Evolutionary conservation across 2,888 invertebrate species (phyloP).

Genomic region (Villa cingulata): DNA sequence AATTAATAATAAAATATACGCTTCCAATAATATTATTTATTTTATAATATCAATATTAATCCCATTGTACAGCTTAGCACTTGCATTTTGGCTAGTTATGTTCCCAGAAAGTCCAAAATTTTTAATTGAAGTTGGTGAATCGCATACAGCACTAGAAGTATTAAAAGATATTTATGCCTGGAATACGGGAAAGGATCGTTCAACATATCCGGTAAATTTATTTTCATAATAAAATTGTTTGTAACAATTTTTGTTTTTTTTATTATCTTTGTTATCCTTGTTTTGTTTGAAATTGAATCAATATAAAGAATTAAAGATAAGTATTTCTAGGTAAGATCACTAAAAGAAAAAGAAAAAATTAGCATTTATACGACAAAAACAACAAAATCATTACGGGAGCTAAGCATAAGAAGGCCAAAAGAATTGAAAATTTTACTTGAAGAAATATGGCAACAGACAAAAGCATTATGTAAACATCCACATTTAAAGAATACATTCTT

Average conservation of each 20-base stretch:
- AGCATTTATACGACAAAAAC: neutral
- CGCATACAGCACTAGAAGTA: conserved; percentile 56
- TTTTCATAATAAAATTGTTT: neutral
- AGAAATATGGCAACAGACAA: conserved; percentile 63
- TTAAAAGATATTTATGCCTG: conserved; percentile 54
- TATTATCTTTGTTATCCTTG: neutral
- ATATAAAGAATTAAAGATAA: too few species aligned
- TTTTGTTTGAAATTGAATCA: too few species aligned
- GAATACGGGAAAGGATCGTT: conserved; percentile 57
- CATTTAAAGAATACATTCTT: conserved; percentile 61
- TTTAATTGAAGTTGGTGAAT: conserved; percentile 63
- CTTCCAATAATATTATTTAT: neutral
- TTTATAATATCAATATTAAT: neutral
- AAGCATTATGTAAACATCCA: conserved; percentile 57
- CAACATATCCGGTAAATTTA: conserved; percentile 52
- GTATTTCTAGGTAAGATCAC: neutral
- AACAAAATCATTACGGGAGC: neutral
- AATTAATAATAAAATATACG: neutral
- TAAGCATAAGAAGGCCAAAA: conserved; percentile 46
- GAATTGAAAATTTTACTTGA: conserved; percentile 52
- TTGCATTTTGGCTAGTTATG: conserved; percentile 49
- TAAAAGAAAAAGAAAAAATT: neutral
- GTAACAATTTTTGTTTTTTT: too few species aligned
- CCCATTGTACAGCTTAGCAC: conserved; percentile 18
- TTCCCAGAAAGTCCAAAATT: conserved; percentile 77